Percentiles rank a stretch among this genome's conserved stretches.
Conservation (phyloP, 2,888 invertebrate species). For the Oasisia sp. region DNA sequence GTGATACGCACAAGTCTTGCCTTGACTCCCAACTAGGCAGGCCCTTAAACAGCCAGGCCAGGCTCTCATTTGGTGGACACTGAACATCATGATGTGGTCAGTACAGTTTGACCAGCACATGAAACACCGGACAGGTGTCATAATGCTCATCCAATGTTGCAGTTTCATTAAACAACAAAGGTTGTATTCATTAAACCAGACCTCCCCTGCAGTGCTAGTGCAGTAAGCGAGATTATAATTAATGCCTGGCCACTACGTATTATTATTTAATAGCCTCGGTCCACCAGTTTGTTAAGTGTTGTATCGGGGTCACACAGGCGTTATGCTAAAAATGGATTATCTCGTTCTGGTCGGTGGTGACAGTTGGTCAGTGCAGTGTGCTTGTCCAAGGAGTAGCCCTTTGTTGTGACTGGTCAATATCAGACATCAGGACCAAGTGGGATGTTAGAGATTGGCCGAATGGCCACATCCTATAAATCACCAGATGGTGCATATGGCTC, state of each 20-base stretch:
- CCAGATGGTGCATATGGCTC: not conserved
- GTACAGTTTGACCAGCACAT: not conserved
- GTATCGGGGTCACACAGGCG: not conserved
- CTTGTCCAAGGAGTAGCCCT: not conserved
- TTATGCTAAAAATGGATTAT: not conserved
- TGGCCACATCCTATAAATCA: not conserved
- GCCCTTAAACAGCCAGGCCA: not conserved
- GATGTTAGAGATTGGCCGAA: not conserved
- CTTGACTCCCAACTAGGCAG: not conserved
- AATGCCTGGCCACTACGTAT: not conserved
- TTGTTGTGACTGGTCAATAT: not conserved
- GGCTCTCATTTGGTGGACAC: not conserved
- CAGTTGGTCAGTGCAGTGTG: not conserved
- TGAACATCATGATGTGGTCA: not conserved
- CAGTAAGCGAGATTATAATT: not conserved
- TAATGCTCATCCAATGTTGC: not conserved
- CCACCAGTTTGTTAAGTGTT: not conserved
- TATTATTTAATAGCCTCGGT: not conserved
- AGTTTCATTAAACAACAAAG: conserved; percentile 1
- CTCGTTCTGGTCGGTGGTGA: not conserved
- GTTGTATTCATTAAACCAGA: not conserved
- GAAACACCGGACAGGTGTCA: not conserved
- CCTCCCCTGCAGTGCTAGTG: not conserved
- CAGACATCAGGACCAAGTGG: not conserved
- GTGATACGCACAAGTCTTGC: not conserved